These are phyloP conservation scores for Hoplostethus atlanticus DNA, from an alignment of 2,797 vertebrate genomes.

Conservation along the genomic window DNA sequence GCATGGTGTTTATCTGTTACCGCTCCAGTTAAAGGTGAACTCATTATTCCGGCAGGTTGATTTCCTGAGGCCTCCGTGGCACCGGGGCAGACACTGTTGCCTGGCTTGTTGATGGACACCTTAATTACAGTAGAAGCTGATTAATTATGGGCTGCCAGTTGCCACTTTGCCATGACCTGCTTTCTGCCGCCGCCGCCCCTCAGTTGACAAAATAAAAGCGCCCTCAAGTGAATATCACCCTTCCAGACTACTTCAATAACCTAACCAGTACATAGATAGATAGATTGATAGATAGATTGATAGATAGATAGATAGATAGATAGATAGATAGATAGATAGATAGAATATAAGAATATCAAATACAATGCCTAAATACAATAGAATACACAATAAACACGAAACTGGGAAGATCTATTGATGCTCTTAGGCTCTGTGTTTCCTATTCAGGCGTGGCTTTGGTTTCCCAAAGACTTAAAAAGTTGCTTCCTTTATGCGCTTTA, in stretches of 20 bases:
- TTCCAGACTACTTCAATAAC: not conserved
- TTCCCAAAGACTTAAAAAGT: constrained; percentile 86
- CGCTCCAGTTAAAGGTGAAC: constrained; percentile 70
- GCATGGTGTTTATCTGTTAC: constrained; percentile 43
- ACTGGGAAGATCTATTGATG: constrained; percentile 28
- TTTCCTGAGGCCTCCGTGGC: constrained; percentile 31
- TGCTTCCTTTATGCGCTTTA: constrained; percentile 66
- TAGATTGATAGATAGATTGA: too few species aligned
- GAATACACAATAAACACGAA: too few species aligned
- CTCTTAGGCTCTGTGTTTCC: constrained; percentile 73
- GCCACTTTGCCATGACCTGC: constrained; percentile 76
- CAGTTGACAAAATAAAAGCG: constrained; percentile 20
- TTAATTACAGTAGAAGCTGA: constrained; percentile 87
- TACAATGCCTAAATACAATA: too few species aligned
- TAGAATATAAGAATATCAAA: too few species aligned
- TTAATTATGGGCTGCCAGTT: constrained; percentile 82
- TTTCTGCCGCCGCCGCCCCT: constrained; percentile 46
- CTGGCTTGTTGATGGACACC: constrained; percentile 81
- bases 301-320: too few species aligned
- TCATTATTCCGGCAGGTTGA: constrained; percentile 69
- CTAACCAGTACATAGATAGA: too few species aligned
- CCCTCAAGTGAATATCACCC: constrained; percentile 41
- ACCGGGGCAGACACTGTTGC: constrained; percentile 35
- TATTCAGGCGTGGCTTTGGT: constrained; percentile 80
- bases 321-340: too few species aligned